Evolutionary conservation across 2,797 vertebrate genomes (phyloP).

Genomic region (Gymnoscopelus braueri): DNA sequence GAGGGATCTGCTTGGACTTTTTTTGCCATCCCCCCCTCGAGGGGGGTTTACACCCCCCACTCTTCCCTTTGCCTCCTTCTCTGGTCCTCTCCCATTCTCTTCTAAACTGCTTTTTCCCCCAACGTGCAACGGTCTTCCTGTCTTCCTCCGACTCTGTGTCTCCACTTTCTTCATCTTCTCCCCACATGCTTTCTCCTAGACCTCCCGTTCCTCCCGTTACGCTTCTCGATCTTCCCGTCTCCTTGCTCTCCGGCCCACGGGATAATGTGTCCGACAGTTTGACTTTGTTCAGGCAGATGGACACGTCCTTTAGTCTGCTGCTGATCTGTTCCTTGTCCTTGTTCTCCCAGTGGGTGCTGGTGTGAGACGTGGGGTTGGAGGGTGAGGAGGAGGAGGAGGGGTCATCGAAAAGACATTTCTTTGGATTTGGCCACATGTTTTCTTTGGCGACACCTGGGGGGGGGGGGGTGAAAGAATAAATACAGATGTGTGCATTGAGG

Average conservation of each 20-base stretch:
- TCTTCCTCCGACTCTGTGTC: background rate
- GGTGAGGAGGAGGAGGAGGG: background rate
- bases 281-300: slow-evolving; percentile 33
- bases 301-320: slow-evolving; percentile 12
- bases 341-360: background rate
- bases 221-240: background rate
- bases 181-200: background rate
- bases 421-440: background rate
- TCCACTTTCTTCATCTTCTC: background rate
- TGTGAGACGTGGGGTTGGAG: background rate
- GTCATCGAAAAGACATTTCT: slow-evolving; percentile 17
- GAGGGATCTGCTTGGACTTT: slow-evolving; percentile 18
- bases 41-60: background rate
- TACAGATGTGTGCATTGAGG: too few species aligned
- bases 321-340: background rate
- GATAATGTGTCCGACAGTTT: background rate
- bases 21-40: slow-evolving; percentile 13
- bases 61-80: background rate
- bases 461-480: background rate
- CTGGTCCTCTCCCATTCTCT: background rate
- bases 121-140: background rate
- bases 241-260: background rate
- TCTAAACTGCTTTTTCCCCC: background rate
- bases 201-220: background rate
- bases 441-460: slow-evolving; percentile 14